phyloP scores from a whole-genome alignment of 2,888 invertebrate species.

The Platycheirus albimanus region DNA sequence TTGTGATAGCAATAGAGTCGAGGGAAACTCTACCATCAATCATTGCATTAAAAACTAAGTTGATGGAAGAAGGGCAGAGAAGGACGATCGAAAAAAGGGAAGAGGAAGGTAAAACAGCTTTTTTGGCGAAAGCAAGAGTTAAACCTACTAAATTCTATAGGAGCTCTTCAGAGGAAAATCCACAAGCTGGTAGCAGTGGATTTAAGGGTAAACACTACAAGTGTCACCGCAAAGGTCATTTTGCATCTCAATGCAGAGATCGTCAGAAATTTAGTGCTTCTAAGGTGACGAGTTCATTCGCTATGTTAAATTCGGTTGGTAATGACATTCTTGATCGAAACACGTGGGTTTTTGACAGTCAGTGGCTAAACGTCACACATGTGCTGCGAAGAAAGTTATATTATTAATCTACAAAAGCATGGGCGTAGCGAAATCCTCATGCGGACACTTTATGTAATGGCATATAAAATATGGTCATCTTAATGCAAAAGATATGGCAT shows the following conservation, averaged over 20 bases:
- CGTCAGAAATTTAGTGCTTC: not conserved
- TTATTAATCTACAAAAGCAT: too few relatives aligned
- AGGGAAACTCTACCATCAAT: constrained; percentile 55
- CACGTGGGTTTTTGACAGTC: not conserved
- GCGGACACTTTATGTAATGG: too few relatives aligned
- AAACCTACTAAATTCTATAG: too few relatives aligned
- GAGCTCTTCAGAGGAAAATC: too few relatives aligned
- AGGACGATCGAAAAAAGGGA: constrained; percentile 1
- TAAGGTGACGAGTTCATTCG: constrained; percentile 5
- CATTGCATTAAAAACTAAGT: constrained; percentile 41
- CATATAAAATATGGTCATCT: constrained; percentile 25
- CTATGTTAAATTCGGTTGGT: not conserved
- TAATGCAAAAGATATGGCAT: constrained; percentile 18
- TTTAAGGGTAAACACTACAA: too few relatives aligned
- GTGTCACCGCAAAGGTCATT: constrained; percentile 25
- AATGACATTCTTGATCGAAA: not conserved
- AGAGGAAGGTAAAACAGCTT: constrained; percentile 13
- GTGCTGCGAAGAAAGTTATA: constrained; percentile 11
- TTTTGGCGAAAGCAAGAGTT: constrained; percentile 1
- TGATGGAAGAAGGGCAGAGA: constrained; percentile 54
- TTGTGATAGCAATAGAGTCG: too few relatives aligned
- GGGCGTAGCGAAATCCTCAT: too few relatives aligned
- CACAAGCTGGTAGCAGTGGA: constrained; percentile 9
- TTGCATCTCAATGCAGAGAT: constrained; percentile 16
- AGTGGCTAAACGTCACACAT: constrained; percentile 10